These are phyloP conservation scores for Limnodromus scolopaceus DNA, from an alignment of 2,797 vertebrate species.

Conservation along the genomic window DNA sequence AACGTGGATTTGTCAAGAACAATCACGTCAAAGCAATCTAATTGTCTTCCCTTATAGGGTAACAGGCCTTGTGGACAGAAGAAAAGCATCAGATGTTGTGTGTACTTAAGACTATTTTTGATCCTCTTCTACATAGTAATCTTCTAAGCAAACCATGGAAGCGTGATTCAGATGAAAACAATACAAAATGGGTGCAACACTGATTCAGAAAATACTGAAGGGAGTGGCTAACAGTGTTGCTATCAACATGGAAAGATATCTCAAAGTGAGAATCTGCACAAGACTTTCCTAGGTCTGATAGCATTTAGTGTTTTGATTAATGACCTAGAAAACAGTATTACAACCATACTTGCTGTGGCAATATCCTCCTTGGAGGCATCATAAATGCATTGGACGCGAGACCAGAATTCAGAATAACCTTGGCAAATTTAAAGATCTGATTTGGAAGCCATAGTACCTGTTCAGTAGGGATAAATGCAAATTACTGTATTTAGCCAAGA, in stretches of 20 bases:
- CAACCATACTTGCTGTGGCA: neutral
- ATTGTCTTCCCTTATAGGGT: constrained; percentile 34
- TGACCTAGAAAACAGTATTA: neutral
- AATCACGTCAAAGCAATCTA: constrained; percentile 48
- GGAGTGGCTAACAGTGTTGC: neutral
- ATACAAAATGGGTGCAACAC: neutral
- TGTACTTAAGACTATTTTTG: neutral
- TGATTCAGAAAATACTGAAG: neutral
- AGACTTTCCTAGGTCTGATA: neutral
- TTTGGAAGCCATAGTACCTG: neutral
- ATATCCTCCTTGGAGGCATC: neutral
- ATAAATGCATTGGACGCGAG: neutral
- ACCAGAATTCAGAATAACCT: neutral
- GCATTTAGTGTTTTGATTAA: neutral
- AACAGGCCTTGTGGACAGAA: constrained; percentile 30
- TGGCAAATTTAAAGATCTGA: neutral
- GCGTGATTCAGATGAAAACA: neutral
- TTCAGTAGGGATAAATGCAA: neutral
- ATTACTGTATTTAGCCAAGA: neutral
- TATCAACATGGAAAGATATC: neutral
- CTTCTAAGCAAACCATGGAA: neutral
- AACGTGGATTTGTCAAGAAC: constrained; percentile 41
- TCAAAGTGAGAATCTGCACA: neutral
- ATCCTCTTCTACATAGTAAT: neutral
- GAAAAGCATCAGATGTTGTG: constrained; percentile 22